Conservation (phyloP, 2,888 invertebrate genomes). For the Mesopsocus fuscifrons region DNA sequence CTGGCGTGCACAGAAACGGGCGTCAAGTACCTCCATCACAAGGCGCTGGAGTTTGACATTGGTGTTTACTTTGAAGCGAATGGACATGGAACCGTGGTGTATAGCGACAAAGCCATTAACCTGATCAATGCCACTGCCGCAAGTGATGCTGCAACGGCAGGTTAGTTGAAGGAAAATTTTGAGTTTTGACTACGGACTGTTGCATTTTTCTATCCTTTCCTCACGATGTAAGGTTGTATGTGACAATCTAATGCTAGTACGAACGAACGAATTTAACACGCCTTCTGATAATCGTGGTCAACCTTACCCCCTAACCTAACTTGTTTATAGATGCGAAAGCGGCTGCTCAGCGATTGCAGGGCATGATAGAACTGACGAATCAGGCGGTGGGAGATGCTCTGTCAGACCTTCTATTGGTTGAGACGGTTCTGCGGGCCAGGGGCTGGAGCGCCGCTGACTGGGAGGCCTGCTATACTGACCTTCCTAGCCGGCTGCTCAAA, state of each 20-base stretch:
- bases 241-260: no score
- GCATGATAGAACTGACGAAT: constrained; percentile 71
- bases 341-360: constrained; percentile 41
- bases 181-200: no score
- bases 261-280: no score
- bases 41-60: constrained; percentile 76
- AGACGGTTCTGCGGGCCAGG: constrained; percentile 64
- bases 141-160: no score
- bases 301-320: no score
- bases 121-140: no score
- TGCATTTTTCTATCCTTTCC: no score
- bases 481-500: constrained; percentile 77
- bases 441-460: constrained; percentile 67
- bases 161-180: no score
- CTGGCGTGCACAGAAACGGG: constrained; percentile 87
- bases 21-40: constrained; percentile 89
- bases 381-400: constrained; percentile 95
- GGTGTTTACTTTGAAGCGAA: constrained; percentile 99
- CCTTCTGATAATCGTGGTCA: no score
- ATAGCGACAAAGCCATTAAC: constrained; percentile 52
- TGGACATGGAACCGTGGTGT: constrained; percentile 91
- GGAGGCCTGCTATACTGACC: constrained; percentile 62
- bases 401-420: constrained; percentile 86
- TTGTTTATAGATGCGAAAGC: constrained; percentile 22
- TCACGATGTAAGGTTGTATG: no score